phyloP scores from a whole-genome alignment of 37 sponge, comb jelly and placozoan species.

The Axinella damicornis region DNA sequence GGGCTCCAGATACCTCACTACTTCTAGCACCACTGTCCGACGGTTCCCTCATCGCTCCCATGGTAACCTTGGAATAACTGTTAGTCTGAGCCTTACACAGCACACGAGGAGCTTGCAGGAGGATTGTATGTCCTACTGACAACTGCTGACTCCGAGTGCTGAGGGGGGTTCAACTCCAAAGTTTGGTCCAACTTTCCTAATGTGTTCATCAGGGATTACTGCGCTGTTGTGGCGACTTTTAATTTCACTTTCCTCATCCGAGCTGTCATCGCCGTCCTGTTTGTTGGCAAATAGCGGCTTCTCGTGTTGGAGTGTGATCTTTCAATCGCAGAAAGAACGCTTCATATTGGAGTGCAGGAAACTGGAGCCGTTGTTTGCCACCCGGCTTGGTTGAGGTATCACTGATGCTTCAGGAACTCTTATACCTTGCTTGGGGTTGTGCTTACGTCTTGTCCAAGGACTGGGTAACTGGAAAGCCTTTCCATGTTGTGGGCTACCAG shows the following conservation, averaged over 20 bases:
- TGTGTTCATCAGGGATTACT: not conserved
- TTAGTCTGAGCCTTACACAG: no score
- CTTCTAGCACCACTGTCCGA: no score
- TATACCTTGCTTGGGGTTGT: no score
- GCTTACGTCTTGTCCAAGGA: not conserved
- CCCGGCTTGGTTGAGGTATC: no score
- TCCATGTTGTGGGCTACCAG: not conserved
- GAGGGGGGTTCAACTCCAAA: no score
- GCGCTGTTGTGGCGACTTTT: no score
- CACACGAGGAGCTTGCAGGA: no score
- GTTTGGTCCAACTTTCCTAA: not conserved
- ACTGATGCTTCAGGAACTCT: no score
- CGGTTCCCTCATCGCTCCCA: conserved; percentile 4
- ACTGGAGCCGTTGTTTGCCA: not conserved
- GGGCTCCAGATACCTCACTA: no score
- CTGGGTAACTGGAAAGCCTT: conserved; percentile 6
- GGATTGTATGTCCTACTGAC: no score
- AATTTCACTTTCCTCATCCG: not conserved
- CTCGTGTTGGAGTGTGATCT: conserved; percentile 41
- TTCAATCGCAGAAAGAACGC: conserved; percentile 33
- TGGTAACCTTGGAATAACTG: conserved; percentile 40
- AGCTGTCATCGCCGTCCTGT: not conserved
- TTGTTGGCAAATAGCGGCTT: conserved; percentile 30
- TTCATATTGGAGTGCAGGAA: conserved; percentile 39
- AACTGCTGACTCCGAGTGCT: no score